Conservation (phyloP, 2,113 vertebrate genomes). For the Rhynchomys soricoides region DNA sequence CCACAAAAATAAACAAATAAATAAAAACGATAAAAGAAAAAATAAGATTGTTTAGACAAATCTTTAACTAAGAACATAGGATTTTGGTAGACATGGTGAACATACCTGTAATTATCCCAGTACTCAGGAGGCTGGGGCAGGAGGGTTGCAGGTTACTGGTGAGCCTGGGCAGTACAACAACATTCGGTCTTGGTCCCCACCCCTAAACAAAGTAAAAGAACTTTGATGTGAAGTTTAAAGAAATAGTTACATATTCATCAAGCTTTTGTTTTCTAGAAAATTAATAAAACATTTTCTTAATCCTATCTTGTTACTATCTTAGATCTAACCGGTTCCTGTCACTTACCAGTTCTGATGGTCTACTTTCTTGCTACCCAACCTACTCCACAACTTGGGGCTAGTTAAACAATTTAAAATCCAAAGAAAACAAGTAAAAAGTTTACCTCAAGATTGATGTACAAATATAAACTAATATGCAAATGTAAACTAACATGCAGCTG, state of each 20-base stretch:
- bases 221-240: slow-evolving; percentile 18
- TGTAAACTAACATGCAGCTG: background rate
- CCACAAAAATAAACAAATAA: background rate
- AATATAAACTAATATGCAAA: slow-evolving; percentile 1
- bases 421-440: slow-evolving; percentile 1
- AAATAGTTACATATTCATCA: background rate
- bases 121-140: background rate
- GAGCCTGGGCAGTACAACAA: background rate
- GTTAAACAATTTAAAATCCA: slow-evolving; percentile 40
- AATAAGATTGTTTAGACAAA: background rate
- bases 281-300: slow-evolving; percentile 42
- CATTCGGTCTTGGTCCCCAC: no score
- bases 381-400: background rate
- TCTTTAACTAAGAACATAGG: background rate
- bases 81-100: background rate
- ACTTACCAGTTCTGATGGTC: background rate
- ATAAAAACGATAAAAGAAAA: background rate
- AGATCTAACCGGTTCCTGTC: background rate
- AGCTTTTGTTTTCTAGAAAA: slow-evolving; percentile 13
- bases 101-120: background rate
- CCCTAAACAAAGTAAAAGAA: background rate
- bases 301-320: slow-evolving; percentile 11
- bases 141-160: background rate
- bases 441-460: background rate
- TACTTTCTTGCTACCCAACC: background rate